Conservation (phyloP, 1,140 invertebrate genomes). For the Chlorops oryzae region DNA sequence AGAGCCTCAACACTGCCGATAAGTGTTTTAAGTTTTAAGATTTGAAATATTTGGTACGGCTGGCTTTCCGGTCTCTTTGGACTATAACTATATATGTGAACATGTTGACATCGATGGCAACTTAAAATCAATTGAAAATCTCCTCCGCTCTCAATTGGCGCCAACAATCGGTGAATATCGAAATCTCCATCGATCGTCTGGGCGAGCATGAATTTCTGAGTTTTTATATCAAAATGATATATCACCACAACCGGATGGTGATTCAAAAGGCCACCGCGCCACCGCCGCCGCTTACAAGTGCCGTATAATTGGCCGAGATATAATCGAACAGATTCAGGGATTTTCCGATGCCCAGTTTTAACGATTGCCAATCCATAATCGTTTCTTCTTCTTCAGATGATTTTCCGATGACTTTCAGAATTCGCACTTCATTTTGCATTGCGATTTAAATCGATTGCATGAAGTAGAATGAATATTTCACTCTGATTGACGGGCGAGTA, state of each 20-base stretch:
- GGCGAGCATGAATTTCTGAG: slow-evolving; percentile 18
- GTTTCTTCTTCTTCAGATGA: slow-evolving; percentile 15
- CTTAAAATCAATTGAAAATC: slow-evolving; percentile 24
- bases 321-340: slow-evolving; percentile 21
- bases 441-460: slow-evolving; percentile 13
- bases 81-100: slow-evolving; percentile 21
- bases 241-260: slow-evolving; percentile 25
- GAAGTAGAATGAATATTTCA: slow-evolving; percentile 15
- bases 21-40: slow-evolving; percentile 24
- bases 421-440: slow-evolving; percentile 29
- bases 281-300: slow-evolving; percentile 18
- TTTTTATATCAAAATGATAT: slow-evolving; percentile 13
- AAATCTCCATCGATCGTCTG: slow-evolving; percentile 33
- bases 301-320: not conserved
- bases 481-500: not conserved
- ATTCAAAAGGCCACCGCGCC: no score
- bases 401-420: slow-evolving; percentile 23
- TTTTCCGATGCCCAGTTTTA: slow-evolving; percentile 20
- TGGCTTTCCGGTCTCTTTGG: not conserved
- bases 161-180: slow-evolving; percentile 27
- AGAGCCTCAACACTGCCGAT: no score
- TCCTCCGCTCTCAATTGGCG: not conserved
- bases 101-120: slow-evolving; percentile 26
- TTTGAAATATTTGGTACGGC: slow-evolving; percentile 11
- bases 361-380: slow-evolving; percentile 36